A percentile compares a stretch with the other conserved stretches of the same genome.
Conservation (phyloP, 2,797 vertebrate genomes). For the Gambusia yucatana region DNA sequence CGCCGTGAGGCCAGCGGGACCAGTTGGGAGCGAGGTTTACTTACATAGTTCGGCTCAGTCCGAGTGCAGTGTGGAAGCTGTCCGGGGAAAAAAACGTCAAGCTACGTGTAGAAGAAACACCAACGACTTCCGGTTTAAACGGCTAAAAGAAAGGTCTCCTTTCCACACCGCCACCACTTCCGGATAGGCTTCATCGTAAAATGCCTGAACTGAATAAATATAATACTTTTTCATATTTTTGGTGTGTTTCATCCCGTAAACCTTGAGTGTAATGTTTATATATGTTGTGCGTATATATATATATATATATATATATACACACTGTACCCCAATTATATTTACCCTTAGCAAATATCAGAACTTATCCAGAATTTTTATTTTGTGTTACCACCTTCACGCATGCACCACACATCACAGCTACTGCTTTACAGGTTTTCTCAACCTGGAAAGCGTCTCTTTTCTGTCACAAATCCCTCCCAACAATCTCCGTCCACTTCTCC, state of each 20-base stretch:
- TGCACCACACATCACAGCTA: background rate
- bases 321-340: background rate
- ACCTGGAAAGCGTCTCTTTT: background rate
- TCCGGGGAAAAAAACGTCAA: constrained; percentile 26
- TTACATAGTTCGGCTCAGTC: constrained; percentile 61
- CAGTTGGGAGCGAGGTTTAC: constrained; percentile 29
- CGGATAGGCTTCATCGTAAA: constrained; percentile 34
- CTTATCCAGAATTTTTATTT: background rate
- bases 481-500: background rate
- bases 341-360: background rate
- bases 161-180: background rate
- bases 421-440: background rate
- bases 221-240: background rate
- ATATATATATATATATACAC: background rate
- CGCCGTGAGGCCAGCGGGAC: background rate
- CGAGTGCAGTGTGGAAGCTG: constrained; percentile 48
- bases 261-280: background rate
- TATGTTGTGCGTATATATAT: too few relatives aligned
- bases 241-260: background rate
- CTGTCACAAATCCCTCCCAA: background rate
- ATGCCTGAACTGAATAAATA: background rate
- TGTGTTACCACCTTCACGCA: background rate
- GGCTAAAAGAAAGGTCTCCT: constrained; percentile 14
- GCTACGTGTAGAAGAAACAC: background rate
- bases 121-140: constrained; percentile 24